Base-by-base conservation (phyloP, 2,888 invertebrate species). In the Teleogryllus oceanicus region DNA sequence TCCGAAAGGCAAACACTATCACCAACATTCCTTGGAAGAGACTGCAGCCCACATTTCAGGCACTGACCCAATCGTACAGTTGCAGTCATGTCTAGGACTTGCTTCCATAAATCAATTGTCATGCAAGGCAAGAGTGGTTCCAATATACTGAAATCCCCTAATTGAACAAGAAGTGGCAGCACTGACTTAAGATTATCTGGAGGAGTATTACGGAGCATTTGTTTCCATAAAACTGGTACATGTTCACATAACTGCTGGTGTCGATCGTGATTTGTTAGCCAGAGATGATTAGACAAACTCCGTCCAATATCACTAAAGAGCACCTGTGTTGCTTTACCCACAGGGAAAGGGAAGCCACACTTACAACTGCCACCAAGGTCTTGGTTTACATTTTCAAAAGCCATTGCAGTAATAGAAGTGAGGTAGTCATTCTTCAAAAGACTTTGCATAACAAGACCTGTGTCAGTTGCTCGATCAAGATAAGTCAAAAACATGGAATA, bases 161-260 rank as follows among this genome's bases (percentile, higher is more conserved):
- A 91, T 85, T 92, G 92, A 77, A 92, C 85, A 76, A 92, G 87
- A 84, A 91, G 86, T 82, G 90, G 88, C 81, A 92, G 83, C 50
- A 90, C 80, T 21, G 83, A 75, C 21, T 80, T 77, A 49, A 79
- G 84, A 82, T 89, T 88, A 83, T 89, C 88, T 74, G 88, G 88
- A 80, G 88, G 85, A 83, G 88, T 86, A 80, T 90, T 84, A 80
- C 88, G 87, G 37, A 92, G 85, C 83, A 90, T 90, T 83, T 90
- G 89, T 80, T 89, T 88, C 91, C 92, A 92, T 84, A 92, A 87
- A 83, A 89, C 91, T 77, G 92, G 92, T 88, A 92, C 90, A 83
- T 87, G 86, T 83, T 88, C 89, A 82, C 91, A 91, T 75, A 91
- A 87, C 83, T 88, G 88, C 74, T 89, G 88, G 82, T 89, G 90